These are phyloP conservation scores for Poecilia wingei DNA, from an alignment of 2,797 vertebrate species.

Conservation along the genomic window DNA sequence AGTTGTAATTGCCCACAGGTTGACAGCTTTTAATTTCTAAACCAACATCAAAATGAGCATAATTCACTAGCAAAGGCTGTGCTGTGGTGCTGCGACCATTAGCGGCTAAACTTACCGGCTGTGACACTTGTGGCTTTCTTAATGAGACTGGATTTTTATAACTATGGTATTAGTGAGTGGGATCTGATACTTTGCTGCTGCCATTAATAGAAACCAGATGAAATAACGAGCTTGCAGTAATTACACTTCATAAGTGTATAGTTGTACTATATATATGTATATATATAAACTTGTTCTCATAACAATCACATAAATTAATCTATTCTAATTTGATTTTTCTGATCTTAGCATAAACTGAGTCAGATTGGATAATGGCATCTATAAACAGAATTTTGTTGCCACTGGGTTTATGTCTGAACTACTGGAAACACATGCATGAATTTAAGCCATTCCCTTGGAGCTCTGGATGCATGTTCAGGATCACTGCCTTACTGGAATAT, in stretches of 20 bases:
- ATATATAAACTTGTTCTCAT: background rate
- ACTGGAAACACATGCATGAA: background rate
- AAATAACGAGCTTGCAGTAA: constrained; percentile 36
- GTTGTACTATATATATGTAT: background rate
- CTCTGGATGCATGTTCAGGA: background rate
- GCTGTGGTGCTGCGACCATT: constrained; percentile 1
- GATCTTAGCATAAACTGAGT: background rate
- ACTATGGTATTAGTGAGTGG: constrained; percentile 34
- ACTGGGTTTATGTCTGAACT: background rate
- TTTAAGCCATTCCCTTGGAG: background rate
- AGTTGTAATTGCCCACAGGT: background rate
- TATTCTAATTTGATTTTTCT: background rate
- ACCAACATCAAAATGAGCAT: constrained; percentile 5
- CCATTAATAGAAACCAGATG: constrained; percentile 56
- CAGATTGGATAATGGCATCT: background rate
- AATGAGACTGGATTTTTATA: constrained; percentile 33
- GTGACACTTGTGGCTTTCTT: constrained; percentile 29
- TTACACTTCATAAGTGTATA: constrained; percentile 38
- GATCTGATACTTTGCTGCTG: constrained; percentile 47
- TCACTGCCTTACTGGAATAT: background rate
- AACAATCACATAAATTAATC: background rate
- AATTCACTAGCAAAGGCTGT: background rate
- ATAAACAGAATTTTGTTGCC: background rate
- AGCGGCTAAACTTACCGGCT: constrained; percentile 47
- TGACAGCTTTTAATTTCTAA: background rate